Evolutionary conservation across 2,113 vertebrate species (phyloP).

Genomic region (Tretioscincus oriximinensis): DNA sequence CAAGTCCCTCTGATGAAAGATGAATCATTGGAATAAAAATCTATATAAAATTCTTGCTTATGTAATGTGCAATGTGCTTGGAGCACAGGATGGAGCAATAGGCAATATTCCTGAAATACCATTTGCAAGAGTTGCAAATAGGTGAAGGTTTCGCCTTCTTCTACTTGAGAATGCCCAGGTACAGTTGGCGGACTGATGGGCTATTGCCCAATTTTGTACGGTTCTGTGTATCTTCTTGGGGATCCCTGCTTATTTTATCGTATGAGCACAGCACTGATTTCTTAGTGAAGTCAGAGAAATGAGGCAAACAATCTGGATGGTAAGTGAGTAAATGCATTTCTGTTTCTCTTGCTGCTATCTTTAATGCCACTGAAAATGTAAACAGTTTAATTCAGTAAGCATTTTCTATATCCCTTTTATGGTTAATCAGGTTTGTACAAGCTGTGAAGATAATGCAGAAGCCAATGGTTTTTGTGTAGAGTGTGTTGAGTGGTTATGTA

Average conservation of each 20-base stretch:
- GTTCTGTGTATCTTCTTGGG: background rate
- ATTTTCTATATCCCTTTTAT: constrained; percentile 3
- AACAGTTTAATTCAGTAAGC: constrained; percentile 42
- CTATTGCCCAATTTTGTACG: no score
- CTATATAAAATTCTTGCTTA: no score
- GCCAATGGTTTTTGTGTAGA: constrained; percentile 96
- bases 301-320: background rate
- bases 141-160: no score
- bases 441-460: constrained; percentile 97
- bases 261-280: background rate
- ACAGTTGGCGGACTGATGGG: no score
- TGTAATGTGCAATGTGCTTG: no score
- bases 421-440: constrained; percentile 86
- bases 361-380: background rate
- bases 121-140: no score
- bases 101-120: no score
- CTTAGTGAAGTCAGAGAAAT: background rate
- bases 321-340: background rate
- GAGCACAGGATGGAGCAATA: no score
- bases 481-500: constrained; percentile 95
- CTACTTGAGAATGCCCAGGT: no score
- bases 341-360: background rate
- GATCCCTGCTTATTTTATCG: background rate
- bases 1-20: no score
- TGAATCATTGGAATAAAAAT: no score